phyloP scores from a whole-genome alignment of 2,113 vertebrate genomes.

The Smithornis capensis region DNA sequence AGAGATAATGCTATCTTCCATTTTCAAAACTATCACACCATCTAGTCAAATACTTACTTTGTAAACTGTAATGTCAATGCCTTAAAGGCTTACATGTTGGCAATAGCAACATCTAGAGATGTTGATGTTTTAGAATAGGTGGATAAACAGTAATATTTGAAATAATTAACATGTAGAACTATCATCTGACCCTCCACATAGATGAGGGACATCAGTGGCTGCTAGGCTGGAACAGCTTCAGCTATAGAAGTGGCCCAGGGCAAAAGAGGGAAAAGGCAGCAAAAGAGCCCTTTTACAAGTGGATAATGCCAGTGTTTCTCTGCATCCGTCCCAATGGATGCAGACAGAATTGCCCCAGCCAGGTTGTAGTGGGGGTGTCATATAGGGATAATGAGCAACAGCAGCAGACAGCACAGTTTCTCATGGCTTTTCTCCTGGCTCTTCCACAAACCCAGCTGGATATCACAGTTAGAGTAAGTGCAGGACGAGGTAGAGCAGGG shows the following conservation, averaged over 20 bases:
- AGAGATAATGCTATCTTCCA: background rate
- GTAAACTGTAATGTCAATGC: background rate
- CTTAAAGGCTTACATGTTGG: background rate
- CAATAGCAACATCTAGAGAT: background rate
- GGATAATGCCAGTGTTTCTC: background rate
- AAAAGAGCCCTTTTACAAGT: background rate
- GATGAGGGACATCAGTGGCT: background rate
- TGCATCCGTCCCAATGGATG: background rate
- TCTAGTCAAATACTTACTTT: background rate
- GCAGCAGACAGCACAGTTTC: background rate
- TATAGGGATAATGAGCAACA: background rate
- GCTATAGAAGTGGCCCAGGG: rapidly evolving
- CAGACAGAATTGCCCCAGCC: background rate
- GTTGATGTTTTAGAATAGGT: background rate
- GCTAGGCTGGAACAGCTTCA: background rate
- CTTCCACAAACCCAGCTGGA: background rate
- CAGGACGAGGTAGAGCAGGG: background rate
- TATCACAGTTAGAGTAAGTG: background rate
- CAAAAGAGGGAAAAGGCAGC: background rate
- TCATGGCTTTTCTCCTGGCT: background rate
- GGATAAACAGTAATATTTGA: background rate
- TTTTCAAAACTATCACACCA: background rate
- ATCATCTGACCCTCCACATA: background rate
- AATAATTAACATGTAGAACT: background rate
- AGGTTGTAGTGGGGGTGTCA: rapidly evolving